Base-by-base conservation (phyloP, 2,797 vertebrate genomes). In the Artibeus jamaicensis region DNA sequence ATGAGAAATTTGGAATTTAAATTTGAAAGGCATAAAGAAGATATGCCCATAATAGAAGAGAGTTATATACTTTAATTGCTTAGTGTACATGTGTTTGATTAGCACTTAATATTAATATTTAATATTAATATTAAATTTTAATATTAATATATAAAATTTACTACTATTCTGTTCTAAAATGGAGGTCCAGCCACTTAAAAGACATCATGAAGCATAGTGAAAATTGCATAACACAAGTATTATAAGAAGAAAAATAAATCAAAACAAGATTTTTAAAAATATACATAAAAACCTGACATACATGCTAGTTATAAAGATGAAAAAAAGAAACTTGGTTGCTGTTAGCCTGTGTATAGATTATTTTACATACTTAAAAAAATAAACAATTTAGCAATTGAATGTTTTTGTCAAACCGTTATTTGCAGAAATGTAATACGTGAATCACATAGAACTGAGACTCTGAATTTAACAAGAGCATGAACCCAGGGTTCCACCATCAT, bases 91-190 rank as follows among this genome's bases (percentile, higher is more conserved):
- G 15, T 26, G 21, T 82, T 76, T 86, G 39, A 82, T 89, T 37
- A 78, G 67, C 39, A 39, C 4, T 70, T 74, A 78, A 84, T 55
- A 44, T 46, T 67, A 93, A 32, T 55, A 29, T 18, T 73, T 32
- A 68, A 48, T n/a, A n/a, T n/a, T n/a, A n/a, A n/a, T n/a, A n/a
- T n/a, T n/a, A n/a, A n/a, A n/a, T n/a, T n/a, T n/a, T n/a, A n/a
- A n/a, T n/a, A n/a, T n/a, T n/a, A n/a, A n/a, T n/a, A 55, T 65
- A 11, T 19, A 74, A 94, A 37, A 62, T 22, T 91, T 94, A 93
- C 29, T 67, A 59, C 9, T 15, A 3, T 46, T 19, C 8, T 39
- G 8, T 76, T 62, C 1, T 79, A 74, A 88, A 91, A 79, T 37
- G 3, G 34, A 83, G 68, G n/a, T 68, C 6, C 48, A 1, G 10